Conservation (phyloP, 92 coral and sea anemone species). For the Plumapathes pennacea region DNA sequence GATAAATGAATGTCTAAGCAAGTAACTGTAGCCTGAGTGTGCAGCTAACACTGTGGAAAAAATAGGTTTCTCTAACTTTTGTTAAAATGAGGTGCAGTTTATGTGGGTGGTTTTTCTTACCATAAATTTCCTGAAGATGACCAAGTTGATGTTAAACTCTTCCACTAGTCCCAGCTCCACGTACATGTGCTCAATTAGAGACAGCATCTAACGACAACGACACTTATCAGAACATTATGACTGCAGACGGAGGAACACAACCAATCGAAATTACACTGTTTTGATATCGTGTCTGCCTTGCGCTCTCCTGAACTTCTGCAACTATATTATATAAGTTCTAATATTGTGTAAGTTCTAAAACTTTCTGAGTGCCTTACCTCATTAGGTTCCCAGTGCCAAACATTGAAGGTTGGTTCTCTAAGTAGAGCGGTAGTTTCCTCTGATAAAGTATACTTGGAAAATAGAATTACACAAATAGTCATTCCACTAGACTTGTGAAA, state of each 20-base stretch:
- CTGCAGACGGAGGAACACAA: background rate
- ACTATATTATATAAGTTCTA: no score
- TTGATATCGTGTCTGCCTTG: no score
- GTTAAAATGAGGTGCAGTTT: background rate
- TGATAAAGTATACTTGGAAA: constrained; percentile 38
- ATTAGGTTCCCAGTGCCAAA: constrained; percentile 71
- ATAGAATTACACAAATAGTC: background rate
- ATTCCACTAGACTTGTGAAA: no score
- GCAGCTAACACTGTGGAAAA: no score
- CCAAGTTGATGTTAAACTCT: constrained; percentile 61
- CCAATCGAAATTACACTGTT: no score
- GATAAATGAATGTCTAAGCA: no score
- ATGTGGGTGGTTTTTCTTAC: constrained; percentile 16
- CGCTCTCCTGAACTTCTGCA: no score
- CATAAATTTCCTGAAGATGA: constrained; percentile 60
- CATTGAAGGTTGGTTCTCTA: constrained; percentile 57
- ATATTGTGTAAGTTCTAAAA: no score
- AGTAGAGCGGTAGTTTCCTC: constrained; percentile 43
- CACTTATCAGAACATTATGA: background rate
- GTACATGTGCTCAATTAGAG: constrained; percentile 72
- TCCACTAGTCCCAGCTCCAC: constrained; percentile 64
- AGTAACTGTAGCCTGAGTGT: no score
- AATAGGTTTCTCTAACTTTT: no score
- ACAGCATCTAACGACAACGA: constrained; percentile 52
- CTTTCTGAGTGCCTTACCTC: constrained; percentile 51